Conservation (phyloP, 1,140 invertebrate genomes). For the Forficula auricularia region DNA sequence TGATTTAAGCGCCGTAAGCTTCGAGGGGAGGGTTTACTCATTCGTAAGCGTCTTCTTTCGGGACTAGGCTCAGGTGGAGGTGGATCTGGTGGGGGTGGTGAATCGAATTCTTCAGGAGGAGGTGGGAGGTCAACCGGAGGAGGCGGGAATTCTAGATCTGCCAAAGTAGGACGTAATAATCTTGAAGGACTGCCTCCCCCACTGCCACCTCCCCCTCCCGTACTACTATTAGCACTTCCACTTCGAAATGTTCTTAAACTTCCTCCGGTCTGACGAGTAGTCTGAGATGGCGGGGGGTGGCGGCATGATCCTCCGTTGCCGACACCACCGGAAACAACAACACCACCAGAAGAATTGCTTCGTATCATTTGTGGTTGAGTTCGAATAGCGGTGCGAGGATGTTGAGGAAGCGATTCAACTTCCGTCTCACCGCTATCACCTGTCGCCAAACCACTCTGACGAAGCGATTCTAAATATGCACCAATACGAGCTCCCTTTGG, state of each 20-base stretch:
- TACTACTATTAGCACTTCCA: conserved; percentile 19
- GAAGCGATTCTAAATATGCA: conserved; percentile 81
- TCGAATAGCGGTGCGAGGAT: conserved; percentile 40
- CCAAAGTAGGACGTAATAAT: conserved; percentile 39
- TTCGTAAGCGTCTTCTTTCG: conserved; percentile 4
- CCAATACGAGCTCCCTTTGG: conserved; percentile 91
- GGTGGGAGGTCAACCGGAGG: conserved; percentile 61
- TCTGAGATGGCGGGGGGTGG: conserved; percentile 6
- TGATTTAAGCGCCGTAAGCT: conserved; percentile 10
- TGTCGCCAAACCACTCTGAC: conserved; percentile 45
- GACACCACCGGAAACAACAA: conserved; percentile 27
- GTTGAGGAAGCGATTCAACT: conserved; percentile 18
- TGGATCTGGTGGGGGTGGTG: conserved; percentile 14
- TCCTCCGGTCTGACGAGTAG: conserved; percentile 19
- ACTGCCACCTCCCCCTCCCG: background rate
- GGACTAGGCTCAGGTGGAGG: conserved; percentile 16
- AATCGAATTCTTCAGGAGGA: conserved; percentile 40
- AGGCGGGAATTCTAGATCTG: conserved; percentile 70
- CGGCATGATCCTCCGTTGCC: background rate
- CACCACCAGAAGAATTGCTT: conserved; percentile 65
- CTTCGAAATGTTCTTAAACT: conserved; percentile 33
- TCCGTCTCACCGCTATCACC: conserved; percentile 5
- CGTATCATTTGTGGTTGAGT: conserved; percentile 62
- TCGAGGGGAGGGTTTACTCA: conserved; percentile 10
- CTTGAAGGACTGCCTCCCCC: conserved; percentile 35